Evolutionary conservation across 2,797 vertebrate species (phyloP).

Genomic region (Gallinago solitaria): DNA sequence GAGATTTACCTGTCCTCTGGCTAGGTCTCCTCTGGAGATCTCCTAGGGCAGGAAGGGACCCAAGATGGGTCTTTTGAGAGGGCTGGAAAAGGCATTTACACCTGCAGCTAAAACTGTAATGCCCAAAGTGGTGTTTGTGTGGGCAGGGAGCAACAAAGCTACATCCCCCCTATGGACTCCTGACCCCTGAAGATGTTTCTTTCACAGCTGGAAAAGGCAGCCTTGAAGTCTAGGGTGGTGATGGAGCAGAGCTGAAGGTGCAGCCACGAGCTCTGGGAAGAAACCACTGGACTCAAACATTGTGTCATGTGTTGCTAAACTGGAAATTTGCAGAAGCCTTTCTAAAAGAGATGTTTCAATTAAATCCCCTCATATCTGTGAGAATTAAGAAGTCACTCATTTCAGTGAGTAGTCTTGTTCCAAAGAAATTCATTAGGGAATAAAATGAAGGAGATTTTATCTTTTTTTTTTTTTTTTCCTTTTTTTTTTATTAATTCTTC

Average conservation of each 20-base stretch:
- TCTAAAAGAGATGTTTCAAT: not conserved
- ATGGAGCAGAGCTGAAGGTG: not conserved
- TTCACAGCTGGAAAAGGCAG: not conserved
- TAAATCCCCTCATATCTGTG: not conserved
- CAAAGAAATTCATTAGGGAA: not conserved
- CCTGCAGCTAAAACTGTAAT: not conserved
- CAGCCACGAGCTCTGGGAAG: not conserved
- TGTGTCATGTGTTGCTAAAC: not conserved
- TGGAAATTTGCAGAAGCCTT: not conserved
- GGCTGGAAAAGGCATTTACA: not conserved
- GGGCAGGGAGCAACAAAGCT: not conserved
- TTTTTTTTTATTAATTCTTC: not conserved
- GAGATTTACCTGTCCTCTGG: not conserved
- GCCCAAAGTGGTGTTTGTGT: accelerated
- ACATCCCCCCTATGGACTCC: not conserved
- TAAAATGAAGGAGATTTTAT: not conserved
- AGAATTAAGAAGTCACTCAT: not conserved
- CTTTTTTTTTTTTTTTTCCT: not conserved
- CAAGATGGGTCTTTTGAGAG: not conserved
- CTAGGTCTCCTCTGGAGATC: not conserved
- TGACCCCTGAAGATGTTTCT: not conserved
- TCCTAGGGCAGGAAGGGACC: not conserved
- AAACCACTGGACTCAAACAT: not conserved
- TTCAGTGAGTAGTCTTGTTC: not conserved
- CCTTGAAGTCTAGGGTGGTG: not conserved